Base-by-base conservation (phyloP, 2,888 invertebrate genomes). In the Odontocerum albicorne region DNA sequence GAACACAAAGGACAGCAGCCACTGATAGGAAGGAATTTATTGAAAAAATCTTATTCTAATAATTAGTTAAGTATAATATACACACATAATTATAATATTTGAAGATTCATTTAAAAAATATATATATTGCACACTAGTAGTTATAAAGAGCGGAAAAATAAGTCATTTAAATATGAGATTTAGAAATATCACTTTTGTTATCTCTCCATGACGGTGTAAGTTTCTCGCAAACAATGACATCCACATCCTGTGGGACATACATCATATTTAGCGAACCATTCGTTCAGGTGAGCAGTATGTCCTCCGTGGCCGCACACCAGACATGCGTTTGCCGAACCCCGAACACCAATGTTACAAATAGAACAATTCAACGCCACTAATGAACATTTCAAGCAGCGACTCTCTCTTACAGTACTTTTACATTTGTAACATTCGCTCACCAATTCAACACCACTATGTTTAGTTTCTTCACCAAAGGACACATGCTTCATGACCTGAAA, bases 221-320 rank as follows among this genome's bases (percentile, higher is more conserved):
- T 88, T 67, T 90, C 89, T 59, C 84, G 79, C 54, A 92, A 75
- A 70, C 96, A 97, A 62, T 81, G 80, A 72, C 97, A 97, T 19
- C 96, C 95, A 74, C 97, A 97, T 20, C 95, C 96, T 1, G 91
- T 87, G 0, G 96, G 91, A 66, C 97, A 97, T 4, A 86, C 78
- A 50, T 83, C 84, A 68, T 90, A 86, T 49, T 80, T 79, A 27
- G 80, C 63, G 58, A 78, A 78, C 96, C 96, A 96, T 49, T 86
- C 80, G 64, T 85, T 77, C 76, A 96, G 83, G 71, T 96, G 96
- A 43, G 77, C 72, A 2, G 89, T 85, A 71, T 97, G 96, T 0
- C 96, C 96, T 2, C 95, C 96, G 72, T 97, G 97, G 0, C 93
- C 93, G 74, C 97, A 97, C 59, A 86, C 80, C 49, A 90, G 77